Evolutionary conservation across 2,113 vertebrate genomes (phyloP), one percentile per base, ranked within the genome.

Genomic region (Phasianus colchicus): DNA sequence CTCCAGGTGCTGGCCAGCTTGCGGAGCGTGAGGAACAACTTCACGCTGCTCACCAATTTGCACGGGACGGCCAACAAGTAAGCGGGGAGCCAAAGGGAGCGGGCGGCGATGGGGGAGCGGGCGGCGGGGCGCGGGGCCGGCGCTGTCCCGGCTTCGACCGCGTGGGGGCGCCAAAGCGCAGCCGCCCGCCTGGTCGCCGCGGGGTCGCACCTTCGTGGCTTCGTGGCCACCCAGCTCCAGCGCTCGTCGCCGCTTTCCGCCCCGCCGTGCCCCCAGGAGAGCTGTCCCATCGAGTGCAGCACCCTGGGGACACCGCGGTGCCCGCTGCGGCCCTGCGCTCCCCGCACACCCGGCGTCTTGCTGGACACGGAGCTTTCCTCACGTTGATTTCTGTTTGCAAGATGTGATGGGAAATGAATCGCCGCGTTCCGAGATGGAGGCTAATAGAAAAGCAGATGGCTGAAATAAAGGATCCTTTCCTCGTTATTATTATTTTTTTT

Each of bases 21-120:
- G 65, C 97, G 99, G 42, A 99, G 99, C 13, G 99, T 99, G 79
- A 98, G 99, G 94, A 99, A 99, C 97, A 99, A 99, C 96, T 99
- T 99, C 97, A 99, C 98, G 11, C 85, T 98, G 32, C 96, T 99
- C 77, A 99, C 99, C 70, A 99, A 99, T 92, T 97, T 99, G 36
- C 99, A 99, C 2, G 98, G 98, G 96, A 93, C 97, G 36, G 97
- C 98, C 79, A 99, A 98, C 97, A 99, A 98, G 99, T 99, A 98
- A 98, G 4, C 22, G 22, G 66, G n/a, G 7, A 54, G 25, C 25
- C 52, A 17, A 10, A 14, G 50, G 25, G 52, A 16, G 55, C 17
- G 30, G 55, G 55, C 17, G 17, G 29, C 38, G 38, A 38, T 38
- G 38, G 38, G 38, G 38, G 38, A 15, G 52, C 52, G 13, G 52